Base-by-base conservation (phyloP, 2,888 invertebrate species). In the Balanococcus diminutus region DNA sequence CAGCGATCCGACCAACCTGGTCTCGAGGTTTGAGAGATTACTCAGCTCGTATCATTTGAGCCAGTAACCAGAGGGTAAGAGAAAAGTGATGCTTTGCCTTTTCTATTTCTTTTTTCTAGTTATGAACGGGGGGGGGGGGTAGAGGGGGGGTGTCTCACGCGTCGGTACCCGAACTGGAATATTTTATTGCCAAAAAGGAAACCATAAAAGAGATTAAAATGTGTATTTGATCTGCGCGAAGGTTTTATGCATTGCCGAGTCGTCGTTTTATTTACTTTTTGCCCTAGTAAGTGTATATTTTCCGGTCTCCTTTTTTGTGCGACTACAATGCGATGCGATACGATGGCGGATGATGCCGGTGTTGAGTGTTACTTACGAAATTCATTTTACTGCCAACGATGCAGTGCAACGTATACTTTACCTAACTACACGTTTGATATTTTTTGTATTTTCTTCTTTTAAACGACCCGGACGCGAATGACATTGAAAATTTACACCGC, bases 171-270 rank as follows among this genome's bases (percentile, higher is more conserved):
- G 31, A 32, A 32, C 16, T 28, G 14, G 72, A 72, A 72, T 72
- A 72, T 72, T 72, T 72, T 72, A 72, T 72, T 72, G 31, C 72
- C 72, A 72, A 32, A 61, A 72, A 31, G 31, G 72, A 32, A 72
- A 72, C 72, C 72, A 2, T 72, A 72, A 72, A 72, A 72, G 32
- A 72, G 32, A 72, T 72, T 72, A 72, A 72, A 72, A 72, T 72
- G 72, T 32, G 72, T 32, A 72, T 72, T 72, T 72, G 72, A 72
- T 72, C 72, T 28, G 32, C 25, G 32, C 46, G 28, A 67, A 67
- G 28, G n/a, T 67, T 67, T 67, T 67, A 22, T 72, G 25, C 32
- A n/a, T 72, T 31, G 28, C 32, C 11, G 25, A 61, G 61, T 61
- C 72, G n/a, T 72, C 31, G 72, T 32, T 31, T 32, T 72, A 72